Evolutionary conservation across 2,797 vertebrate genomes (phyloP), one percentile per base, ranked within the genome.

Genomic region (Bradypodion pumilum): DNA sequence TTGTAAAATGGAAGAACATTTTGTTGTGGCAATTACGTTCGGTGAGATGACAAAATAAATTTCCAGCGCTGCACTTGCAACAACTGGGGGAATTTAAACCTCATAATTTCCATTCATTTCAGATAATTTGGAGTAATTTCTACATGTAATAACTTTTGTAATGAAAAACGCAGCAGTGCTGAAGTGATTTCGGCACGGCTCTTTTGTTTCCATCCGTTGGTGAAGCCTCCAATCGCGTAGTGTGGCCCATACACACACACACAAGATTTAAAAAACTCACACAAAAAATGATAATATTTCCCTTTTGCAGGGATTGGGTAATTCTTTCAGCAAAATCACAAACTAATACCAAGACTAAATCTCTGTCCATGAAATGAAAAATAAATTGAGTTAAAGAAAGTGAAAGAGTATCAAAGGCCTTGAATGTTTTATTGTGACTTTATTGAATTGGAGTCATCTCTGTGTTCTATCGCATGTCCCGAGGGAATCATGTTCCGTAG

Each of bases 61-160:
- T 96, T 97, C 95, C 95, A 96, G 94, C 93, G 94, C 95, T 95
- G 95, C 92, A 95, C 94, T 95, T 95, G 95, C 94, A 92, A 96
- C 95, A 96, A 96, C 95, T 96, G 95, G 94, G 96, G 96, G 96
- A 96, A 97, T 96, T 96, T 96, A 96, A 96, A 96, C 95, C 95
- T 96, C 96, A 96, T 97, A 96, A 97, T 97, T 96, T 96, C 95
- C 96, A 96, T 96, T 97, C 96, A 95, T 97, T 97, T 96, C 95
- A 94, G 96, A 96, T 97, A 97, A 97, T 97, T 97, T 96, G 96
- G 94, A 96, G 95, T 96, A 95, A 97, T 95, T 95, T 96, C 95
- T 95, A 95, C 95, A 95, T 95, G 95, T 94, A 96, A 96, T 96
- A 95, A 96, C 96, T 96, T 96, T 60, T 95, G 95, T 97, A 96